Evolutionary conservation across 2,888 invertebrate species (phyloP), one percentile per base, ranked within the genome.

Genomic region (Augochlorella aurata): DNA sequence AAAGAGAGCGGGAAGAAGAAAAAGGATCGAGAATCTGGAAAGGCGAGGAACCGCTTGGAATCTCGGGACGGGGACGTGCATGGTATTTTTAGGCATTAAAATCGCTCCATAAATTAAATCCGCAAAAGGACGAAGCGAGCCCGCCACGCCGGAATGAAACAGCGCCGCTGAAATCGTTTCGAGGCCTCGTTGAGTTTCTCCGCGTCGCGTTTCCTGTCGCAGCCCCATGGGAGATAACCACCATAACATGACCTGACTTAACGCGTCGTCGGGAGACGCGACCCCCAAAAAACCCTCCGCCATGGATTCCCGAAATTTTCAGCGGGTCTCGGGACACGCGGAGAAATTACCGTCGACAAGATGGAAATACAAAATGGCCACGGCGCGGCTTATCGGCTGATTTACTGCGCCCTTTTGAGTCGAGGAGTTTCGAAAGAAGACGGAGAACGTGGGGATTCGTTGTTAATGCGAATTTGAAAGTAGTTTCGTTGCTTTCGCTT

Each of bases 71-170:
- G 84, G 71, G 81, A 81, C 79, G 81, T 45, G 65, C 88, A 82
- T 84, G 90, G 90, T 92, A 92, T 92, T 92, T 92, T 92, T 92
- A 91, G 92, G 90, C 90, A 91, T 92, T 91, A 91, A 92, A 91
- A 92, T 92, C 92, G 92, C 89, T 90, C 90, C 91, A 92, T 92
- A 91, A 92, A 92, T 92, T 92, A 92, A 92, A 91, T 89, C 91
- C 89, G 87, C 85, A 90, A 90, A 91, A 91, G 87, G 89, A 90
- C 87, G 88, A 90, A 63, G 84, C 69, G 80, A 38, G 65, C 52
- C 83, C 80, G 79, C 29, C 29, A 16, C 61, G 29, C 71, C 84
- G 87, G 90, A 89, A 90, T 89, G 90, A 85, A 90, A 90, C 87
- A 88, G 86, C 87, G 81, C 83, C 86, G 85, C 85, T 85, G 88